phyloP scores from a whole-genome alignment of 2,888 invertebrate genomes.

The Operophtera brumata region DNA sequence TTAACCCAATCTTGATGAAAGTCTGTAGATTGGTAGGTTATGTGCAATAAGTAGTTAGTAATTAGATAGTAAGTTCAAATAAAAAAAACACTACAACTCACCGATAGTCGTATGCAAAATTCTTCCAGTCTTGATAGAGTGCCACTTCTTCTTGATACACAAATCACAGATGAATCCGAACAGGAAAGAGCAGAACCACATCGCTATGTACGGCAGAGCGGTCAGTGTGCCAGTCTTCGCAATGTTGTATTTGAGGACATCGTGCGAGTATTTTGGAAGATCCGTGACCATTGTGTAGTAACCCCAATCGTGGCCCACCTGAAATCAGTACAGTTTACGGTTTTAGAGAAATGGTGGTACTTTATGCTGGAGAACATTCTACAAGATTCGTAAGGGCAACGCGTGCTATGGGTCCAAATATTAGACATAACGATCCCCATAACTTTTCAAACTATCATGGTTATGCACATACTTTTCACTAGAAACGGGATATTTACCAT shows the following conservation, averaged over 20 bases:
- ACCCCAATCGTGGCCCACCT: slow-evolving; percentile 83
- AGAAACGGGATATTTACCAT: too few relatives aligned
- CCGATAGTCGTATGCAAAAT: slow-evolving; percentile 85
- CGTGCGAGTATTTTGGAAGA: slow-evolving; percentile 84
- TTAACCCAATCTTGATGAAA: too few relatives aligned
- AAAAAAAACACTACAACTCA: too few relatives aligned
- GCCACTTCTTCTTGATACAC: slow-evolving; percentile 81
- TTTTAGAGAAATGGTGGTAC: not conserved
- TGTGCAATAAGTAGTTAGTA: too few relatives aligned
- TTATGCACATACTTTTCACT: too few relatives aligned
- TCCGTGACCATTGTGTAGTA: slow-evolving; percentile 87
- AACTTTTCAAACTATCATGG: too few relatives aligned
- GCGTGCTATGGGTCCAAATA: too few relatives aligned
- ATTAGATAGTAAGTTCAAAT: too few relatives aligned
- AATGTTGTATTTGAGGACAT: slow-evolving; percentile 83
- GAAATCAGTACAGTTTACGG: slow-evolving; percentile 22
- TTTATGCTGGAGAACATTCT: too few relatives aligned
- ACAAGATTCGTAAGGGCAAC: too few relatives aligned
- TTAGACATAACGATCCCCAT: too few relatives aligned
- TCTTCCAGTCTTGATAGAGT: slow-evolving; percentile 81
- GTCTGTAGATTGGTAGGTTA: too few relatives aligned
- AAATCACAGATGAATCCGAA: slow-evolving; percentile 86
- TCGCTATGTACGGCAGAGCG: slow-evolving; percentile 83
- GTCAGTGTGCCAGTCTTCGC: slow-evolving; percentile 82
- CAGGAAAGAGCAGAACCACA: slow-evolving; percentile 83